Evolutionary conservation across 2,888 invertebrate species (phyloP).

Genomic region (Coleophora flavipennella): DNA sequence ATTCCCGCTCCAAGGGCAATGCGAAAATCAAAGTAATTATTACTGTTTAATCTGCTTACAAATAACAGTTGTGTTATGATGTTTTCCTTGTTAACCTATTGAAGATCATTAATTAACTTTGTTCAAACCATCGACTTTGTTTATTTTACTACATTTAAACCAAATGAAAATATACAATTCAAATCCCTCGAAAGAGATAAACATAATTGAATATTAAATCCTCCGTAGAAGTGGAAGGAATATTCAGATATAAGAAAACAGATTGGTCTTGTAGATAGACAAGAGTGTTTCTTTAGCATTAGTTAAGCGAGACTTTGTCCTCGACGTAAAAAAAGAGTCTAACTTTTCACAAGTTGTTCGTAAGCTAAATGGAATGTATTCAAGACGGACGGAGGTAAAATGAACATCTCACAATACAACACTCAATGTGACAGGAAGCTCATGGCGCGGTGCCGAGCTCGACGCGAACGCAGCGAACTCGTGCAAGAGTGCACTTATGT

Average conservation of each 20-base stretch:
- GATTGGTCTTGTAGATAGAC: neutral
- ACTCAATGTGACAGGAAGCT: conserved; percentile 52
- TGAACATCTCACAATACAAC: conserved; percentile 56
- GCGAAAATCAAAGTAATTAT: conserved; percentile 66
- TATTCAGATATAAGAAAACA: neutral
- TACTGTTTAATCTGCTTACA: conserved; percentile 52
- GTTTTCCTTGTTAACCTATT: conserved; percentile 39
- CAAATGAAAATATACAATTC: conserved; percentile 8
- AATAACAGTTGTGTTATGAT: conserved; percentile 37
- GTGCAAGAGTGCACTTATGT: conserved; percentile 54
- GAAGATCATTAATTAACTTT: conserved; percentile 23
- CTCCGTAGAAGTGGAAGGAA: neutral
- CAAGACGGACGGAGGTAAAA: conserved; percentile 42
- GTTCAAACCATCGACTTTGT: too few species aligned
- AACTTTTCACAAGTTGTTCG: conserved; percentile 19
- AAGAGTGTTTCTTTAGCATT: neutral
- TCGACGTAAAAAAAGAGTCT: conserved; percentile 4
- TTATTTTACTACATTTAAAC: conserved; percentile 6
- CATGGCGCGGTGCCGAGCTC: conserved; percentile 22
- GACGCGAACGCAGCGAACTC: conserved; percentile 29
- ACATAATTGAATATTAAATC: conserved; percentile 4
- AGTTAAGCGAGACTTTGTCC: neutral
- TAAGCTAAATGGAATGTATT: conserved; percentile 30
- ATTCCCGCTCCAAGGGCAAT: conserved; percentile 55
- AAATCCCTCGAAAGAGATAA: conserved; percentile 4